These are phyloP conservation scores for Spodoptera picta DNA, from an alignment of 2,888 invertebrate genomes.

Conservation along the genomic window DNA sequence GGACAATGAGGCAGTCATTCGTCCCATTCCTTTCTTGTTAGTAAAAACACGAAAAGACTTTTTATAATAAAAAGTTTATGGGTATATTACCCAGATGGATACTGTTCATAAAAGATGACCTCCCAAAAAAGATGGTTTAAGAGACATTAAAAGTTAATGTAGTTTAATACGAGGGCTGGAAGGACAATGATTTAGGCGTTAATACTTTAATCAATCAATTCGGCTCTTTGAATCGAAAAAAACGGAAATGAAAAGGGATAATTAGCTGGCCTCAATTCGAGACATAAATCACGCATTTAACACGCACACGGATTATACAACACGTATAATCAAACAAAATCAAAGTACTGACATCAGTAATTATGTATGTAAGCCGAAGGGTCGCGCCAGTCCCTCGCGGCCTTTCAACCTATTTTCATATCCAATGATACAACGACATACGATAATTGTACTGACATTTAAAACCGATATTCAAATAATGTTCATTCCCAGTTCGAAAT, in stretches of 20 bases:
- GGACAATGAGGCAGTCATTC: too few species aligned
- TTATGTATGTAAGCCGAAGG: slow-evolving; percentile 21
- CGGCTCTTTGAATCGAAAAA: too few species aligned
- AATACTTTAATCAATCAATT: too few species aligned
- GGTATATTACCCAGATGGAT: slow-evolving; percentile 20
- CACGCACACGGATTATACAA: slow-evolving; percentile 7
- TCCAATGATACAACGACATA: slow-evolving; percentile 24
- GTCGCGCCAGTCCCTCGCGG: slow-evolving; percentile 6
- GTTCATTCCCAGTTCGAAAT: slow-evolving; percentile 30
- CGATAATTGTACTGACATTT: slow-evolving; percentile 35
- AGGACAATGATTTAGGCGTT: too few species aligned
- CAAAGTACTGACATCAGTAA: slow-evolving; percentile 27
- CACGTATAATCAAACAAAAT: slow-evolving; percentile 23
- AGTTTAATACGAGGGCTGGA: too few species aligned
- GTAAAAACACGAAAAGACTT: slow-evolving; percentile 22
- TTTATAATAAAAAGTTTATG: slow-evolving; percentile 36
- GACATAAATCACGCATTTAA: slow-evolving; percentile 1
- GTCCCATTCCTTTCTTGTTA: neutral
- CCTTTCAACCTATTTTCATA: slow-evolving; percentile 25
- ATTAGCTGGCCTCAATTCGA: too few species aligned
- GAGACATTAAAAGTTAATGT: too few species aligned
- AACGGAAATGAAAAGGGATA: too few species aligned
- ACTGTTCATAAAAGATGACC: too few species aligned
- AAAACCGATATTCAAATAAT: slow-evolving; percentile 45
- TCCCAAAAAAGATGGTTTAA: too few species aligned